These are phyloP conservation scores for Desmodus rotundus DNA, from an alignment of 2,113 vertebrate species.

Conservation along the genomic window DNA sequence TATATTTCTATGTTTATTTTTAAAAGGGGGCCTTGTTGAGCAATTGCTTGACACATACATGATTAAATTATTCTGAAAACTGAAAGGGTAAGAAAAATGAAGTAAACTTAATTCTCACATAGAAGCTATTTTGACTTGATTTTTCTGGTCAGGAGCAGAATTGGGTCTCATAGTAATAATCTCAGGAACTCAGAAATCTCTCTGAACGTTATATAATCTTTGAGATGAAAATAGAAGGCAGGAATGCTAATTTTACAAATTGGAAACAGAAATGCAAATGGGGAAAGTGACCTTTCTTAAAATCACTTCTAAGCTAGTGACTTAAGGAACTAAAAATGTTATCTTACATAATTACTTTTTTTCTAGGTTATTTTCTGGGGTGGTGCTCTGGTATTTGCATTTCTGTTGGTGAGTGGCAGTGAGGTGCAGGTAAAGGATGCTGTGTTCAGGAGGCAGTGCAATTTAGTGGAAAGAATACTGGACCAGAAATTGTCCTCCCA, in stretches of 20 bases:
- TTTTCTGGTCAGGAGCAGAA: neutral
- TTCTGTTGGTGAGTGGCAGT: neutral
- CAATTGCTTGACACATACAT: neutral
- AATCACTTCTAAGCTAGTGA: constrained; percentile 7
- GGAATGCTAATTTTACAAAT: constrained; percentile 24
- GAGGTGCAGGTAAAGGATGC: neutral
- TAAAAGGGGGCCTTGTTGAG: neutral
- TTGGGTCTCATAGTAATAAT: neutral
- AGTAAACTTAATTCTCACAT: neutral
- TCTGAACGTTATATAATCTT: constrained; percentile 1
- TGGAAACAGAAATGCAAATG: constrained; percentile 31
- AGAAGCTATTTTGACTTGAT: neutral
- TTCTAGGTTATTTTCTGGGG: neutral
- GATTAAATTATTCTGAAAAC: neutral
- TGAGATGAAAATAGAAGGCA: constrained; percentile 12
- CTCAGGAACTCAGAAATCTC: neutral
- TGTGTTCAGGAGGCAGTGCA: neutral
- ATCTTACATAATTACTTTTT: neutral
- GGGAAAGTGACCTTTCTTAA: constrained; percentile 39
- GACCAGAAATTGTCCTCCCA: neutral
- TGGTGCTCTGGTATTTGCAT: neutral
- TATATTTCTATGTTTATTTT: neutral
- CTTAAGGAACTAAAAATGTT: constrained; percentile 29
- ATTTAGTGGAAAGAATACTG: neutral
- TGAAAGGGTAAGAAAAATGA: neutral